Evolutionary conservation across 2,797 vertebrate genomes (phyloP).

Genomic region (Limosa lapponica): DNA sequence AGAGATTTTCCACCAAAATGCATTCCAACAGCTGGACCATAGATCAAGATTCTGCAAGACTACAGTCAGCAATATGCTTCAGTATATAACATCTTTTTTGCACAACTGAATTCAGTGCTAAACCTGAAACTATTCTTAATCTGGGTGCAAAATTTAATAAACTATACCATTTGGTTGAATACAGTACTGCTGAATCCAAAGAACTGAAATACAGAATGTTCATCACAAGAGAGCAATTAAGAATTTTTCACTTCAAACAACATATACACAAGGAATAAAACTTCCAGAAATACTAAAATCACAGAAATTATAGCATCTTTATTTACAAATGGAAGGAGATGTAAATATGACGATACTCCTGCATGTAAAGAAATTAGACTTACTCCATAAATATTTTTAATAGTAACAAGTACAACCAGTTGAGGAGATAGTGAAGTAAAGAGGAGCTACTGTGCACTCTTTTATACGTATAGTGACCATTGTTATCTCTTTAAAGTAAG

Average conservation of each 20-base stretch:
- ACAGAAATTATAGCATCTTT: not conserved
- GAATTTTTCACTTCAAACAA: not conserved
- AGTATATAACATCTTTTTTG: not conserved
- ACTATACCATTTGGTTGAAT: not conserved
- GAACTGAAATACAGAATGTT: not conserved
- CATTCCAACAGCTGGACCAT: not conserved
- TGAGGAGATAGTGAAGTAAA: not conserved
- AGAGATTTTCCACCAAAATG: not conserved
- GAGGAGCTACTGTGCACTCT: not conserved
- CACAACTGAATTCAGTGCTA: not conserved
- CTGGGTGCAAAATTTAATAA: not conserved
- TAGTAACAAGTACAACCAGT: not conserved
- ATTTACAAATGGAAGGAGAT: not conserved
- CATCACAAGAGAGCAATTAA: not conserved
- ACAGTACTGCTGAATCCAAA: not conserved
- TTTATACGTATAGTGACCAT: not conserved
- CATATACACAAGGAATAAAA: not conserved
- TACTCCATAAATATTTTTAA: not conserved
- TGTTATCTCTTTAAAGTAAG: not conserved
- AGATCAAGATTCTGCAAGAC: not conserved
- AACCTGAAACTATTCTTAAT: not conserved
- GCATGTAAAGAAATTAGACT: not conserved
- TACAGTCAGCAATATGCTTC: not conserved
- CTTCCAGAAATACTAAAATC: not conserved
- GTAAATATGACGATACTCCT: not conserved